Evolutionary conservation across 2,888 invertebrate genomes (phyloP).

Genomic region (Mellilla xanthometata): DNA sequence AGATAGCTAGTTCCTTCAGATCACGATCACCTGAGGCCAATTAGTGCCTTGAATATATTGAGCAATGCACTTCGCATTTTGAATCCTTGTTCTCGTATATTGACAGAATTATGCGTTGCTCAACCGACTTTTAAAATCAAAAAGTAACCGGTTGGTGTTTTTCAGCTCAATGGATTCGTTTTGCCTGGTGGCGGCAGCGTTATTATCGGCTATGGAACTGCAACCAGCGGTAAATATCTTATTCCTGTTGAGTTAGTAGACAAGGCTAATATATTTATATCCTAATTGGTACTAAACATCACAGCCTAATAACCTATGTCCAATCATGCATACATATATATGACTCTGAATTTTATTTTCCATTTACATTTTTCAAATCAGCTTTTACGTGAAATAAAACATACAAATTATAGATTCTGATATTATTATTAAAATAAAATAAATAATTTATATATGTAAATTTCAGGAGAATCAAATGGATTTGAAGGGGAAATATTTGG

Average conservation of each 20-base stretch:
- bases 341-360: no score
- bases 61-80: conserved; percentile 27
- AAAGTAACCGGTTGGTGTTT: conserved; percentile 33
- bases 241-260: no score
- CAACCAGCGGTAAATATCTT: conserved; percentile 83
- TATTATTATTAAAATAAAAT: no score
- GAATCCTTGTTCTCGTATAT: conserved; percentile 23
- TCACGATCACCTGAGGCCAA: conserved; percentile 46
- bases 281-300: no score
- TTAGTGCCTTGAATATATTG: conserved; percentile 40
- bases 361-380: no score
- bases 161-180: conserved; percentile 79
- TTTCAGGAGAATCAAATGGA: conserved; percentile 83
- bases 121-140: conserved; percentile 2
- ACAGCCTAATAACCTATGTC: no score
- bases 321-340: no score
- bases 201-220: conserved; percentile 87
- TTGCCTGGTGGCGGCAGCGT: conserved; percentile 84
- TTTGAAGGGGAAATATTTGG: conserved; percentile 87
- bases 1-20: conserved; percentile 38
- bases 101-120: conserved; percentile 6
- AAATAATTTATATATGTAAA: conserved; percentile 2
- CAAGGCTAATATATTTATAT: no score
- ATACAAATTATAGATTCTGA: no score
- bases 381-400: no score